A percentile compares a stretch with the other conserved stretches of the same genome.
These are phyloP conservation scores for Triplophysa siluroides DNA, from an alignment of 2,113 vertebrate species.

Conservation along the genomic window DNA sequence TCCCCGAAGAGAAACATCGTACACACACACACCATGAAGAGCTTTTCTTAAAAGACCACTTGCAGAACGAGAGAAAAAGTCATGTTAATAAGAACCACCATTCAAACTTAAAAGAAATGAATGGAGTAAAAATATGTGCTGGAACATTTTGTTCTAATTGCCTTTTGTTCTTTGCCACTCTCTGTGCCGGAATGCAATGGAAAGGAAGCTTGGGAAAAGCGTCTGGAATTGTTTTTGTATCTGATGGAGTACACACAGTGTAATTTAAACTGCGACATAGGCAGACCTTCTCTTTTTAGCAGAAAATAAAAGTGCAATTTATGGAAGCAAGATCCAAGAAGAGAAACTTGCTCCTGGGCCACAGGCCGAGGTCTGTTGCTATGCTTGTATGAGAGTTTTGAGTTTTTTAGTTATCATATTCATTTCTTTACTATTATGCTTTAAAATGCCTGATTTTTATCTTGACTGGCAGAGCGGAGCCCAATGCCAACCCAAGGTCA, in stretches of 20 bases:
- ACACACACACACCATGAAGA: not conserved
- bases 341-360: conserved; percentile 10
- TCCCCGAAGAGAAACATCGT: not conserved
- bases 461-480: too few relatives aligned
- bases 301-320: conserved; percentile 32
- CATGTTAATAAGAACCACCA: conserved; percentile 26
- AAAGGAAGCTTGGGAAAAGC: conserved; percentile 56
- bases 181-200: conserved; percentile 57
- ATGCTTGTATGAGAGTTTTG: not conserved
- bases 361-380: not conserved
- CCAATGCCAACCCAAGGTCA: too few relatives aligned
- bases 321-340: not conserved
- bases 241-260: conserved; percentile 14
- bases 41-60: conserved; percentile 14
- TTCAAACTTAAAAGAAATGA: conserved; percentile 42
- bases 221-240: conserved; percentile 23
- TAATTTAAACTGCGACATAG: conserved; percentile 49
- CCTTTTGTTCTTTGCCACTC: conserved; percentile 44
- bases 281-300: conserved; percentile 19
- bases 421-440: too few relatives aligned
- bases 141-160: conserved; percentile 67
- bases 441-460: too few relatives aligned
- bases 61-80: conserved; percentile 24
- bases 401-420: not conserved
- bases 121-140: conserved; percentile 29